Base-by-base conservation (phyloP, 2,888 invertebrate species). In the Orchesellides sinensis region DNA sequence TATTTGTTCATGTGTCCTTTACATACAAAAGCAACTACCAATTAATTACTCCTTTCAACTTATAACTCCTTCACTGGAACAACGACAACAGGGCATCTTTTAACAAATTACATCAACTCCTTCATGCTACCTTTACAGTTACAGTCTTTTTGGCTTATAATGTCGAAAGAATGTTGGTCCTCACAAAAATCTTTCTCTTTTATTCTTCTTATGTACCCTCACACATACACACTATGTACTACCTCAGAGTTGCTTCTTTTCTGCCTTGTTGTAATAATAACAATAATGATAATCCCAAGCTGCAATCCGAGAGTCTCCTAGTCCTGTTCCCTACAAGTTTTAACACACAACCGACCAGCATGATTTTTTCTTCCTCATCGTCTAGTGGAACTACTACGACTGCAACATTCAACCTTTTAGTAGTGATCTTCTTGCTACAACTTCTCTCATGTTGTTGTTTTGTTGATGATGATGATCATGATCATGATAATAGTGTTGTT, bases 371-470 rank as follows among this genome's bases (percentile, higher is more conserved):
- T 63, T 63, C 63, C 63, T 63, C 17, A 63, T 63, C 63, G 40
- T 63, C 35, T 63, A 63, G 40, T 63, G 63, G 40, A 63, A 35
- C 35, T 63, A 63, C 35, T 63, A 40, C 63, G 40, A 63, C 63
- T 63, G 63, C 63, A 63, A 63, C 63, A 63, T 63, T 63, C 23
- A n/a, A n/a, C n/a, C n/a, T n/a, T n/a, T n/a, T n/a, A n/a, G 35
- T 32, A 8, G 29, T 63, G 10, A 40, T 63, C 63, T 63, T 35
- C 63, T 49, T n/a, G 49, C 35, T 40, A 35, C 63, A 21, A 40
- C 63, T 40, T 63, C 63, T n/a, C n/a, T 35, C 40, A 23, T 63
- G 63, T 40, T 49, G 49, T 49, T 49, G 19, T 49, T 49, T 49
- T 59, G 40, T 17, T 63, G 63, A 21, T 63, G 63, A 40, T 35